These are phyloP conservation scores for Aporrectodea caliginosa DNA, from an alignment of 1,140 invertebrate genomes.

Conservation along the genomic window DNA sequence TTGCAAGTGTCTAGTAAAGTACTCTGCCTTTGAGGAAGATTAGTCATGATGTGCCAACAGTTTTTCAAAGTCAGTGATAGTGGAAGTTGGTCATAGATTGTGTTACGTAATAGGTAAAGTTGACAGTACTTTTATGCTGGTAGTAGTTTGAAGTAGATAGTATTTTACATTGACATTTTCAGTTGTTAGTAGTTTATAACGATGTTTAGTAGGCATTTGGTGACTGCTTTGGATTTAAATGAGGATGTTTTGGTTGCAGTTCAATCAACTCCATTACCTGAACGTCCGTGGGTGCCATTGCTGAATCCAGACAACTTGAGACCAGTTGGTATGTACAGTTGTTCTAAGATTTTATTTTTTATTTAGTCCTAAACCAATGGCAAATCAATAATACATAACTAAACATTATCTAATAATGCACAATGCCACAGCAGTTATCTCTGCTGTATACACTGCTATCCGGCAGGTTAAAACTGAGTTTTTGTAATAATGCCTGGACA, in stretches of 20 bases:
- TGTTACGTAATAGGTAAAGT: too few relatives aligned
- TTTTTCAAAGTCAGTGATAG: too few relatives aligned
- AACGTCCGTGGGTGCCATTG: slow-evolving; percentile 87
- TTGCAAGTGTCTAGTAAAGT: too few relatives aligned
- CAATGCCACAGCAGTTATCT: not conserved
- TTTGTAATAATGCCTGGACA: not conserved
- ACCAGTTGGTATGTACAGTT: slow-evolving; percentile 58
- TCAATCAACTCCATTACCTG: slow-evolving; percentile 78
- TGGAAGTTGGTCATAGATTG: too few relatives aligned
- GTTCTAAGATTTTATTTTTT: slow-evolving; percentile 5
- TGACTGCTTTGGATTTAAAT: too few relatives aligned
- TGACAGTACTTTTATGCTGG: not conserved
- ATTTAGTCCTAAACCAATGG: not conserved
- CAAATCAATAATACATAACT: too few relatives aligned
- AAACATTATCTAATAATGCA: too few relatives aligned
- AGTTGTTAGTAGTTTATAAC: not conserved
- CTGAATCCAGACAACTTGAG: slow-evolving; percentile 77
- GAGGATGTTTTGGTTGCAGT: slow-evolving; percentile 66
- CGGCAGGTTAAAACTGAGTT: too few relatives aligned
- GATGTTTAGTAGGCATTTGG: too few relatives aligned
- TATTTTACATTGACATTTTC: not conserved
- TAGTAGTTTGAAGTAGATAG: not conserved
- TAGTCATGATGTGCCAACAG: too few relatives aligned
- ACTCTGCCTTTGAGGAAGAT: too few relatives aligned
- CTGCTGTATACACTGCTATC: not conserved